These are phyloP conservation scores for Bruchidius siliquastri DNA, from an alignment of 2,888 invertebrate genomes.

Conservation along the genomic window DNA sequence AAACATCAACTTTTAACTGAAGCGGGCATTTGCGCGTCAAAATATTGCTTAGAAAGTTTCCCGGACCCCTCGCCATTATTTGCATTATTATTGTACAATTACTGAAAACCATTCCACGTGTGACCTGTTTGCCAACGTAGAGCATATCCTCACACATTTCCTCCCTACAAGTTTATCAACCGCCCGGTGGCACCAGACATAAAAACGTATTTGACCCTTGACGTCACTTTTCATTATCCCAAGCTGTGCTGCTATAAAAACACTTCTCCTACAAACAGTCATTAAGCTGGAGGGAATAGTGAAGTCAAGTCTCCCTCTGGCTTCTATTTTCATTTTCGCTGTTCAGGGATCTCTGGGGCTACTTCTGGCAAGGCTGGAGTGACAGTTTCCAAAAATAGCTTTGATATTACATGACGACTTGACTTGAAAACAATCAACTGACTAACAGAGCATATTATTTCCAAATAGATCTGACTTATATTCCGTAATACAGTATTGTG, in stretches of 20 bases:
- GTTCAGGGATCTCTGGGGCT: background rate
- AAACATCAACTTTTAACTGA: too few species aligned
- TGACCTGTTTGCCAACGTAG: background rate
- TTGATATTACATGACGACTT: too few species aligned
- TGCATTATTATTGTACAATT: too few species aligned
- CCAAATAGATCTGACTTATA: too few species aligned
- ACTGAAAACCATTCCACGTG: background rate
- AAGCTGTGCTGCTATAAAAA: background rate
- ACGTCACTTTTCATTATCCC: background rate
- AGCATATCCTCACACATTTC: background rate
- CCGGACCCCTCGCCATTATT: too few species aligned
- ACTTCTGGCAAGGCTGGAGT: background rate
- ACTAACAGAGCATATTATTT: too few species aligned
- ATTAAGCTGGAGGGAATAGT: background rate
- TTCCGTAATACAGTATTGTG: too few species aligned
- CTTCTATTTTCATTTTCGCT: background rate
- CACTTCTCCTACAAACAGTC: background rate
- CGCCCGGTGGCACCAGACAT: background rate
- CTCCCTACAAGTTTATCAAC: background rate
- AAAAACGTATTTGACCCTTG: background rate
- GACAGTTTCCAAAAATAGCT: too few species aligned
- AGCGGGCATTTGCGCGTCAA: too few species aligned
- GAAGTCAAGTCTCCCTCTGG: background rate
- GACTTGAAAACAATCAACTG: too few species aligned
- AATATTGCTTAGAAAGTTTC: too few species aligned